Conservation (phyloP, 2,888 invertebrate species). For the Neria commutata region DNA sequence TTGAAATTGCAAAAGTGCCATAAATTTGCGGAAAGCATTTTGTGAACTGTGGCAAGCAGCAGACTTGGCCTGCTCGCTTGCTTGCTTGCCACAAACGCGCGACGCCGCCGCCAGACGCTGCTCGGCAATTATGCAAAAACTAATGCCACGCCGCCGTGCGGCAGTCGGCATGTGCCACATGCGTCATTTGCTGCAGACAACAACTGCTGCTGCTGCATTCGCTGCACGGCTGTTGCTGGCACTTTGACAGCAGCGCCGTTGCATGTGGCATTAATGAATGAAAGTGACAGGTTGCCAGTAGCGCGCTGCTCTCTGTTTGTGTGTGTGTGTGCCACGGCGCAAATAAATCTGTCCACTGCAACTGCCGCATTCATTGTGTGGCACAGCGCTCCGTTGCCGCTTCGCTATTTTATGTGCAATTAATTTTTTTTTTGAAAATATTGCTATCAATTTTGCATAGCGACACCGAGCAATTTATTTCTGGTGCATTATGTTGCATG, state of each 20-base stretch:
- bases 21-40: neutral
- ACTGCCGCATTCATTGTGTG: slow-evolving; percentile 1
- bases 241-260: slow-evolving; percentile 7
- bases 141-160: neutral
- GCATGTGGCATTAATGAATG: slow-evolving; percentile 10
- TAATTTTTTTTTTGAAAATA: too few species aligned
- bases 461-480: slow-evolving; percentile 30
- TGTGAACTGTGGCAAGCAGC: neutral
- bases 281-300: slow-evolving; percentile 4
- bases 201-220: too few species aligned
- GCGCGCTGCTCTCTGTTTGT: slow-evolving; percentile 1
- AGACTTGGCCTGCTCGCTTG: neutral
- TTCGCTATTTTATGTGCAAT: neutral
- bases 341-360: slow-evolving; percentile 1
- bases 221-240: slow-evolving; percentile 16
- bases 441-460: slow-evolving; percentile 24
- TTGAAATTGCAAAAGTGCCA: slow-evolving; percentile 13
- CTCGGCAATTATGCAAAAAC: neutral
- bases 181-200: neutral
- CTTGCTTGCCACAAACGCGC: too few species aligned
- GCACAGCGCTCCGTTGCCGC: neutral
- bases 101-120: neutral
- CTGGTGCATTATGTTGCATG: slow-evolving; percentile 22
- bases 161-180: neutral
- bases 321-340: neutral